phyloP scores from a whole-genome alignment of 1,140 invertebrate species.

The Hycleus phaleratus region DNA sequence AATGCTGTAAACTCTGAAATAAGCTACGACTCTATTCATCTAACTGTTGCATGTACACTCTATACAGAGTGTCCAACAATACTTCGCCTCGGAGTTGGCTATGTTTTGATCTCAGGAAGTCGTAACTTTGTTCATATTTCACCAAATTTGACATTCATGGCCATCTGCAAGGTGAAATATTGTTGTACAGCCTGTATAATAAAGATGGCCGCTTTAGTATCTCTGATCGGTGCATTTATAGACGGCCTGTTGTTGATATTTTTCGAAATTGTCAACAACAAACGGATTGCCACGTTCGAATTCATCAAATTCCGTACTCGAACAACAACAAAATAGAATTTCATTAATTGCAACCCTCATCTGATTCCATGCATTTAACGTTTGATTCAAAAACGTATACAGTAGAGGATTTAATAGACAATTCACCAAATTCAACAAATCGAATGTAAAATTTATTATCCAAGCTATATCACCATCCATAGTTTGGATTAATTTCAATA shows the following conservation, averaged over 20 bases:
- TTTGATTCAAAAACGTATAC: constrained; percentile 48
- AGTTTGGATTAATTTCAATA: constrained; percentile 39
- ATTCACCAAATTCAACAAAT: constrained; percentile 43
- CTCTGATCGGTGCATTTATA: background rate
- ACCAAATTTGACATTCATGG: background rate
- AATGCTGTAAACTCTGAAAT: too few relatives aligned
- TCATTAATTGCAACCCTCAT: constrained; percentile 25
- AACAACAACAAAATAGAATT: constrained; percentile 35
- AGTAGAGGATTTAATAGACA: constrained; percentile 49
- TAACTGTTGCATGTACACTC: too few relatives aligned
- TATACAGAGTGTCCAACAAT: too few relatives aligned
- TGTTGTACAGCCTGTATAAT: too few relatives aligned
- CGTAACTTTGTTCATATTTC: background rate
- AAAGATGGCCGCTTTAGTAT: too few relatives aligned
- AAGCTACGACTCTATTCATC: too few relatives aligned
- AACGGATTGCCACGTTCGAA: constrained; percentile 35
- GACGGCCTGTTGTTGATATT: background rate
- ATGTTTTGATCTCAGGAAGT: background rate
- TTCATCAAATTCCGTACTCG: constrained; percentile 33
- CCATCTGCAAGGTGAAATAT: background rate
- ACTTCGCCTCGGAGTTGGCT: too few relatives aligned
- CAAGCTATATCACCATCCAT: constrained; percentile 33
- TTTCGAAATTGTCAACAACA: constrained; percentile 1
- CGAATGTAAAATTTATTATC: constrained; percentile 44
- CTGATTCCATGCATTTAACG: constrained; percentile 31